Percentiles rank a stretch among this genome's conserved stretches.
These are phyloP conservation scores for Ancistrus triradiatus DNA, from an alignment of 2,113 vertebrate genomes.

Conservation along the genomic window DNA sequence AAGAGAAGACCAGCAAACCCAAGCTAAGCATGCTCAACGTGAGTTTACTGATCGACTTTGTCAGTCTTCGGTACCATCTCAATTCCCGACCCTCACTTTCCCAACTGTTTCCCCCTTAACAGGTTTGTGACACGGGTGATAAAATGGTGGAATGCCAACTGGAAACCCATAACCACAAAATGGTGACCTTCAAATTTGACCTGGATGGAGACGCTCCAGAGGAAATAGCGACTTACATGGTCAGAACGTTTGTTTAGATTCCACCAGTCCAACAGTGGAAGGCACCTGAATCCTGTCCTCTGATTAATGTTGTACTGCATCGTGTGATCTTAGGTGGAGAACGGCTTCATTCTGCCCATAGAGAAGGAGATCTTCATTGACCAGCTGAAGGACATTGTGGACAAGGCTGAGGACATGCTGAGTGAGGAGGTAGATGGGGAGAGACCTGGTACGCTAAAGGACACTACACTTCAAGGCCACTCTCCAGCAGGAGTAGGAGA, in stretches of 20 bases:
- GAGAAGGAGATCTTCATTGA: conserved; percentile 97
- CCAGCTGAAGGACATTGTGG: conserved; percentile 96
- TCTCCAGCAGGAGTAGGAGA: conserved; percentile 56
- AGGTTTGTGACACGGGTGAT: conserved; percentile 94
- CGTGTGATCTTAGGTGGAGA: conserved; percentile 78
- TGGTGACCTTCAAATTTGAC: conserved; percentile 98
- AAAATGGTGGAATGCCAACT: conserved; percentile 99
- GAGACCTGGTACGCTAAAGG: conserved; percentile 72
- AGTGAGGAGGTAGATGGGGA: conserved; percentile 87
- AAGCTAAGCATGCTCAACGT: conserved; percentile 93
- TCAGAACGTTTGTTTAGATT: conserved; percentile 61
- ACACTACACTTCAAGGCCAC: conserved; percentile 75
- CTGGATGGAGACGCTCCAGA: conserved; percentile 94
- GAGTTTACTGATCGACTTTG: conserved; percentile 18
- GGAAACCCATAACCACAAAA: conserved; percentile 98
- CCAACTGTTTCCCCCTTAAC: neutral
- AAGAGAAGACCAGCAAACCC: conserved; percentile 88
- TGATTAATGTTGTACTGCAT: neutral
- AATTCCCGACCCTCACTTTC: neutral
- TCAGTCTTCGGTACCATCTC: neutral
- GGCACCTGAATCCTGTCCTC: too few relatives aligned
- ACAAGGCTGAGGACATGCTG: conserved; percentile 97
- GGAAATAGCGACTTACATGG: conserved; percentile 97
- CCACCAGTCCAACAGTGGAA: too few relatives aligned
- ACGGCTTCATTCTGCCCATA: conserved; percentile 87